A percentile compares a stretch with the other conserved stretches of the same genome.
Conservation (phyloP, 2,888 invertebrate species). For the Drosophila yooni region DNA sequence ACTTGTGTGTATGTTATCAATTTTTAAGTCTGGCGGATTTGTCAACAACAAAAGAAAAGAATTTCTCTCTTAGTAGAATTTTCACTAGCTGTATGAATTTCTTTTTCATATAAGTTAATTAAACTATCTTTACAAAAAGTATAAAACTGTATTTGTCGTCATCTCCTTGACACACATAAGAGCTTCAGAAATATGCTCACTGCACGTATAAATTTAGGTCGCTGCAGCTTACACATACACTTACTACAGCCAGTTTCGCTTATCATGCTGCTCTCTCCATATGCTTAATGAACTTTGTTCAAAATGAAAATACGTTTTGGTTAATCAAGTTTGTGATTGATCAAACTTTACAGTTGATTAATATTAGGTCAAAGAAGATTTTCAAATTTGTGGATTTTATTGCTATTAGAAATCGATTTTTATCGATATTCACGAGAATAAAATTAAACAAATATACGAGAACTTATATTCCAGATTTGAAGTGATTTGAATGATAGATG, state of each 20-base stretch:
- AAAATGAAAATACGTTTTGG: neutral
- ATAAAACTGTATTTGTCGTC: neutral
- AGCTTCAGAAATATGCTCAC: neutral
- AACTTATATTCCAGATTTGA: neutral
- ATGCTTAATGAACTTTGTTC: neutral
- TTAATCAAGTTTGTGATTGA: neutral
- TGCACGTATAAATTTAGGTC: neutral
- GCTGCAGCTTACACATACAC: neutral
- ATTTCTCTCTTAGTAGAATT: neutral
- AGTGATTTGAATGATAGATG: neutral
- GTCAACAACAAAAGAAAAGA: neutral
- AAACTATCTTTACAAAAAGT: neutral
- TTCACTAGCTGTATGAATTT: neutral
- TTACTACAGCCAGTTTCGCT: neutral
- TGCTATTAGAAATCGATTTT: neutral
- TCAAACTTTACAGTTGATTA: neutral
- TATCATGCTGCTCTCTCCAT: neutral
- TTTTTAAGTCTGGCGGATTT: neutral
- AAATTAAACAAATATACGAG: neutral
- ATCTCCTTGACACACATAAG: neutral
- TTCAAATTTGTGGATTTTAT: neutral
- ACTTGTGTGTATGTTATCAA: neutral
- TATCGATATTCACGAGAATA: neutral
- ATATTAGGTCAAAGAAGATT: neutral
- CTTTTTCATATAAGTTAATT: neutral